Conservation (phyloP, 2,888 invertebrate species). For the Dolichomitus sp. region DNA sequence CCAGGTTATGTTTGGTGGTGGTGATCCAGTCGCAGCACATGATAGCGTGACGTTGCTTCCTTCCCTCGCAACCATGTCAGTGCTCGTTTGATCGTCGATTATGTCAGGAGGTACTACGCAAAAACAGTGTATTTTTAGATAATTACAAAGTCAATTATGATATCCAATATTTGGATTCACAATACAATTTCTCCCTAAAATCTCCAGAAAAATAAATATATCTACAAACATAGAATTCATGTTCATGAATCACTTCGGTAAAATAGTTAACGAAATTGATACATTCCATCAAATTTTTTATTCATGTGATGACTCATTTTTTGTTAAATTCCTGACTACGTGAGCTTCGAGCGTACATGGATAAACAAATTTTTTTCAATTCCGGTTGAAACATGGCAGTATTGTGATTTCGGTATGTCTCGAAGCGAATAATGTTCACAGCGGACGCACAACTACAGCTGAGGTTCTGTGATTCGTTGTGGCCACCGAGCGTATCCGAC, state of each 20-base stretch:
- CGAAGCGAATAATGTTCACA: slow-evolving; percentile 1
- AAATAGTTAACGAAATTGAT: no score
- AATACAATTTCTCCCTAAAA: no score
- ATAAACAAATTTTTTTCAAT: not conserved
- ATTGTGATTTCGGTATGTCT: not conserved
- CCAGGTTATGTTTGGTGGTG: slow-evolving; percentile 93
- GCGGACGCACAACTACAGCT: not conserved
- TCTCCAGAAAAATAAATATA: no score
- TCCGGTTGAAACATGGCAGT: not conserved
- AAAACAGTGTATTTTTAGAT: slow-evolving; percentile 30
- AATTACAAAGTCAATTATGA: not conserved
- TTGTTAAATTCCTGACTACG: not conserved
- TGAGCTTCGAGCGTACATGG: not conserved
- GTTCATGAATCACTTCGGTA: no score
- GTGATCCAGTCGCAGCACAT: slow-evolving; percentile 96
- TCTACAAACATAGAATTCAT: no score
- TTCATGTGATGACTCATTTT: no score
- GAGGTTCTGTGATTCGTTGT: slow-evolving; percentile 18
- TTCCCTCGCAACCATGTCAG: slow-evolving; percentile 95
- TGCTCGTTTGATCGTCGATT: slow-evolving; percentile 93
- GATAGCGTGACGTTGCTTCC: slow-evolving; percentile 94
- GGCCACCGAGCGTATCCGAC: slow-evolving; percentile 11
- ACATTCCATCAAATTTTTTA: no score
- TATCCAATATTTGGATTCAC: no score
- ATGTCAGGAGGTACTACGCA: slow-evolving; percentile 94